These are phyloP conservation scores for Drosophila elegans DNA, from an alignment of 1,140 invertebrate genomes.

Conservation along the genomic window DNA sequence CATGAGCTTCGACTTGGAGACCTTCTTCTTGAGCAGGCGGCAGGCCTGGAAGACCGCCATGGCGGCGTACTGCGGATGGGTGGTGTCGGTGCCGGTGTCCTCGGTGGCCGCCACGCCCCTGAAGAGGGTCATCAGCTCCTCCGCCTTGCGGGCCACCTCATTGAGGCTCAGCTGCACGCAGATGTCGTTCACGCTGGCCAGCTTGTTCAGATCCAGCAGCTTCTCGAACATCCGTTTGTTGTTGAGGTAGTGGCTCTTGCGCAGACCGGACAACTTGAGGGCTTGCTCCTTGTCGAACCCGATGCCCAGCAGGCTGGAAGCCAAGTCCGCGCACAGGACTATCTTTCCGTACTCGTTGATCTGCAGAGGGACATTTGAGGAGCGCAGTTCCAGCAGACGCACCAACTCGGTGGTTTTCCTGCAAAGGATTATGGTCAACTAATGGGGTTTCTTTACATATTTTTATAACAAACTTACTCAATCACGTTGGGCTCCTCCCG, in stretches of 20 bases:
- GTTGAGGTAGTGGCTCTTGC: slow-evolving; percentile 83
- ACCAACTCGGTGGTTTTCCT: slow-evolving; percentile 79
- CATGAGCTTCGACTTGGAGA: slow-evolving; percentile 79
- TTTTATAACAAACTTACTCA: slow-evolving; percentile 47
- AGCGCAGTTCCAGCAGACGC: slow-evolving; percentile 73
- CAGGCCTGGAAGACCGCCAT: slow-evolving; percentile 85
- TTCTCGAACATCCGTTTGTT: slow-evolving; percentile 84
- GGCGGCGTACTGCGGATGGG: slow-evolving; percentile 85
- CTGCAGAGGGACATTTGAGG: slow-evolving; percentile 70
- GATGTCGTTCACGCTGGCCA: slow-evolving; percentile 80
- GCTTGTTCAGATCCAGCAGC: slow-evolving; percentile 81
- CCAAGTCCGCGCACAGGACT: slow-evolving; percentile 72
- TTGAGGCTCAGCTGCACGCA: slow-evolving; percentile 84
- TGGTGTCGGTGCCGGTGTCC: slow-evolving; percentile 58
- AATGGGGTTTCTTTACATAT: not conserved
- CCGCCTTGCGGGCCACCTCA: slow-evolving; percentile 77
- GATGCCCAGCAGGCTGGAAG: slow-evolving; percentile 58
- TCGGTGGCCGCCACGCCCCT: slow-evolving; percentile 49
- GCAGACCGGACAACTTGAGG: slow-evolving; percentile 80
- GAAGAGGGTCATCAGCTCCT: slow-evolving; percentile 79
- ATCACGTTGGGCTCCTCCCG: slow-evolving; percentile 64
- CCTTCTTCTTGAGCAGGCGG: slow-evolving; percentile 80
- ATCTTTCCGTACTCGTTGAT: slow-evolving; percentile 83
- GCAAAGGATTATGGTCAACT: not conserved
- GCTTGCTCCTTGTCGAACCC: slow-evolving; percentile 82